These are phyloP conservation scores for Paramormyrops kingsleyae DNA, from an alignment of 2,113 vertebrate species.

Conservation along the genomic window DNA sequence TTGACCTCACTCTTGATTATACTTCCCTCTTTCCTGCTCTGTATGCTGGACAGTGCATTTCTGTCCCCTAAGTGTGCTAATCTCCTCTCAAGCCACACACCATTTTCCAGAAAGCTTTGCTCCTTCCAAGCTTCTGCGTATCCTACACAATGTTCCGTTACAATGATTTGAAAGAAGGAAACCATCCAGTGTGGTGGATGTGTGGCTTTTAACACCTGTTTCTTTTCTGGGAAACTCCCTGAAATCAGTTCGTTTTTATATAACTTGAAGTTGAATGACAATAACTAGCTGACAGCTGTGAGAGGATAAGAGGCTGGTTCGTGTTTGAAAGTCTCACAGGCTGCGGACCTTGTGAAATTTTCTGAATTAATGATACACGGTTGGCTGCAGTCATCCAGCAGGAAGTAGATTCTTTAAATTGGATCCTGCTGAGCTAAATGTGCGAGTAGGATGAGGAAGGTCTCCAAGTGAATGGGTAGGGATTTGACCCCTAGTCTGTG, in stretches of 20 bases:
- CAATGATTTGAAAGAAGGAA: not conserved
- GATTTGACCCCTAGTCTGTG: not conserved
- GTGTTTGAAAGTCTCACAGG: not conserved
- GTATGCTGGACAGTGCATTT: not conserved
- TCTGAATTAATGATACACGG: not conserved
- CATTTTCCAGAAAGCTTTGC: not conserved
- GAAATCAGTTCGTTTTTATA: not conserved
- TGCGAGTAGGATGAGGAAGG: not conserved
- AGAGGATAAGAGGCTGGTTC: not conserved
- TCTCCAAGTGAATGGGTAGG: not conserved
- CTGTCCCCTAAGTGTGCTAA: not conserved
- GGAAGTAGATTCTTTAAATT: not conserved
- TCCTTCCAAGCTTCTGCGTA: not conserved
- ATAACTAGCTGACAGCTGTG: not conserved
- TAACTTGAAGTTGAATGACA: not conserved
- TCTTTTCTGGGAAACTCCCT: not conserved
- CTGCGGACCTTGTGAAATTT: not conserved
- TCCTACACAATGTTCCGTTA: not conserved
- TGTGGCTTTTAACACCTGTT: not conserved
- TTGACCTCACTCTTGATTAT: not conserved
- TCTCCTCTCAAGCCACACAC: not conserved
- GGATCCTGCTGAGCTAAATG: not conserved
- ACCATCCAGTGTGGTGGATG: not conserved
- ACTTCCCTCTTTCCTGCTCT: not conserved
- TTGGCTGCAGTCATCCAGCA: not conserved